These are phyloP conservation scores for Sebastes cheni DNA, from an alignment of 2,797 vertebrate genomes.

Conservation along the genomic window DNA sequence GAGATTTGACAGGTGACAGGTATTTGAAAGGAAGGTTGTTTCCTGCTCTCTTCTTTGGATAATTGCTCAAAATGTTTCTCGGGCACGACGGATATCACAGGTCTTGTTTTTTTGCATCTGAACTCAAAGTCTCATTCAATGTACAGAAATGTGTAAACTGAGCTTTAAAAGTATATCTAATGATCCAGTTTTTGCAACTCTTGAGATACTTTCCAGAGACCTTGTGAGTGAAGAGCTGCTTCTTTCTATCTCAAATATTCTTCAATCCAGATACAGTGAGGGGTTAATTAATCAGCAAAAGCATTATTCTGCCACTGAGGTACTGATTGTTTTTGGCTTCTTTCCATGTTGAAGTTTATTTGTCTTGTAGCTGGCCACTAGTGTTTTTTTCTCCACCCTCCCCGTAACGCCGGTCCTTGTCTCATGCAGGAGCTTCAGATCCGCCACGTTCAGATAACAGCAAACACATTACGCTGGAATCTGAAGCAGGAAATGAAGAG, in stretches of 20 bases:
- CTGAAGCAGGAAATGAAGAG: constrained; percentile 47
- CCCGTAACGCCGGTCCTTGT: not conserved
- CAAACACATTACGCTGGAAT: not conserved
- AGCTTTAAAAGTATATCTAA: not conserved
- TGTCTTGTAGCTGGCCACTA: not conserved
- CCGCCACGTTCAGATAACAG: constrained; percentile 27
- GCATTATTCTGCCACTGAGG: not conserved
- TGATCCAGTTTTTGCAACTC: not conserved
- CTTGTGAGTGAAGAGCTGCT: not conserved
- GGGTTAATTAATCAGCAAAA: not conserved
- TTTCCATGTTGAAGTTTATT: not conserved
- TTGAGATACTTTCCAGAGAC: not conserved
- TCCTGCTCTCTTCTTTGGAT: no score
- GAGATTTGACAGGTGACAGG: not conserved
- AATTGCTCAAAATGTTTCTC: not conserved
- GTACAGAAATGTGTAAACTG: not conserved
- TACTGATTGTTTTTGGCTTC: not conserved
- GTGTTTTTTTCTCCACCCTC: not conserved
- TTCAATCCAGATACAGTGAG: not conserved
- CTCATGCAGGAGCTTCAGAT: not conserved
- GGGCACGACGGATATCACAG: not conserved
- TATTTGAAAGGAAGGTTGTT: not conserved
- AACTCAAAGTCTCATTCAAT: not conserved
- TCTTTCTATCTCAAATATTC: not conserved
- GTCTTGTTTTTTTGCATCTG: not conserved